Percentiles rank a stretch among this genome's conserved stretches.
These are phyloP conservation scores for Xiphophorus birchmanni DNA, from an alignment of 2,797 vertebrate genomes.

Conservation along the genomic window DNA sequence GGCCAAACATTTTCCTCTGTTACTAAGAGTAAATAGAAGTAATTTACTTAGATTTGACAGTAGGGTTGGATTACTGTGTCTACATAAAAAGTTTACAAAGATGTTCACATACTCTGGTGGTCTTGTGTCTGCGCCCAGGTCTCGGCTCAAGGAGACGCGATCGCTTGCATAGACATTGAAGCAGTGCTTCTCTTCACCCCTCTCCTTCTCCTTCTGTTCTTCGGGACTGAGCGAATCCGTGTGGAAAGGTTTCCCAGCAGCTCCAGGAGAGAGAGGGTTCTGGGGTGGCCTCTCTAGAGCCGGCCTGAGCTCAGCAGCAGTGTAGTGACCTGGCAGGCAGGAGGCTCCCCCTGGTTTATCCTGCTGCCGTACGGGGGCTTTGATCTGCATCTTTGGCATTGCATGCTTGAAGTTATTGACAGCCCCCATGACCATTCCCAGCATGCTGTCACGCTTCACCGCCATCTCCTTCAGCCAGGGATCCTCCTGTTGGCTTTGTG, in stretches of 20 bases:
- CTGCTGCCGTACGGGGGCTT: slow-evolving; percentile 87
- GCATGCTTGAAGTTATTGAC: slow-evolving; percentile 94
- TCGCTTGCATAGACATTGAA: slow-evolving; percentile 98
- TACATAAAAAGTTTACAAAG: slow-evolving; percentile 24
- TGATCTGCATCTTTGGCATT: slow-evolving; percentile 98
- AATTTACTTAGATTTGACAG: slow-evolving; percentile 42
- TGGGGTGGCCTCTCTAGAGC: slow-evolving; percentile 88
- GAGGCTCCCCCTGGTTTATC: slow-evolving; percentile 66
- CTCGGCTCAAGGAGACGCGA: slow-evolving; percentile 94
- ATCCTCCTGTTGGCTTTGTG: slow-evolving; percentile 86
- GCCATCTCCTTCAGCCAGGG: slow-evolving; percentile 84
- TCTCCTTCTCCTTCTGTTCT: slow-evolving; percentile 92
- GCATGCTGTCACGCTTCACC: slow-evolving; percentile 88
- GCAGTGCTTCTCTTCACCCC: slow-evolving; percentile 94
- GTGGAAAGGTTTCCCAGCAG: slow-evolving; percentile 91
- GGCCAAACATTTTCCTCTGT: slow-evolving; percentile 48
- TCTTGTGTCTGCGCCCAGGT: slow-evolving; percentile 96
- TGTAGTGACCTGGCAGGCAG: slow-evolving; percentile 92
- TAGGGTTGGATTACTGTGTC: slow-evolving; percentile 27
- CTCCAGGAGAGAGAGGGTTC: slow-evolving; percentile 89
- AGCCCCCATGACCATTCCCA: slow-evolving; percentile 92
- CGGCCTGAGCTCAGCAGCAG: slow-evolving; percentile 88
- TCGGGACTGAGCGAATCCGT: slow-evolving; percentile 82
- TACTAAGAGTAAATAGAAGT: slow-evolving; percentile 54
- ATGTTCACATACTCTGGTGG: slow-evolving; percentile 92